Conservation (phyloP, 1,140 invertebrate species). For the Trachymyrmex septentrionalis region DNA sequence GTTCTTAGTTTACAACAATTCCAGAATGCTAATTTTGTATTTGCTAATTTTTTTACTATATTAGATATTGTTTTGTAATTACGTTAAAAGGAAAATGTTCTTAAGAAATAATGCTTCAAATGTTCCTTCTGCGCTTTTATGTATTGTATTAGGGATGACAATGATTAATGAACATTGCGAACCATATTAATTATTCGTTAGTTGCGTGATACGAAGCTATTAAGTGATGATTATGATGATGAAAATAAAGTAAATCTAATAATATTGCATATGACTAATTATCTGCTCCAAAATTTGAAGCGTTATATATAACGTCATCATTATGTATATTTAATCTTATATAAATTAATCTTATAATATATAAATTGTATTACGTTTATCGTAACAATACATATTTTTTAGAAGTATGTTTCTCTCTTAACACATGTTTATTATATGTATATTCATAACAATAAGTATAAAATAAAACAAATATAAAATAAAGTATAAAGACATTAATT, state of each 20-base stretch:
- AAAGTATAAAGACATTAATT: background rate
- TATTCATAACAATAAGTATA: background rate
- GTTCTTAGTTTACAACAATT: constrained; percentile 22
- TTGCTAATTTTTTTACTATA: background rate
- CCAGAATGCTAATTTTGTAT: constrained; percentile 1
- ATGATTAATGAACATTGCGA: constrained; percentile 25
- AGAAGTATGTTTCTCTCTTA: background rate
- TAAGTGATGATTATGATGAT: constrained; percentile 9
- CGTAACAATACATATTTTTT: background rate
- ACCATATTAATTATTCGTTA: constrained; percentile 46
- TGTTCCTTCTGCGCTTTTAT: constrained; percentile 20
- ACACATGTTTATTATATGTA: background rate
- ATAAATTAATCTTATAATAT: background rate
- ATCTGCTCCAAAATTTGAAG: background rate
- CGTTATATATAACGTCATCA: background rate
- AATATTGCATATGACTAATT: constrained; percentile 36
- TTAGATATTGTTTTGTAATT: background rate
- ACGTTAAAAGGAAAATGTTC: constrained; percentile 9
- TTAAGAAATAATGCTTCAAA: constrained; percentile 23
- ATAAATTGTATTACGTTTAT: background rate
- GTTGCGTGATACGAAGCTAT: constrained; percentile 24
- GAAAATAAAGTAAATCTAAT: constrained; percentile 33
- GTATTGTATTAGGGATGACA: constrained; percentile 24
- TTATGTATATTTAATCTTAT: background rate
- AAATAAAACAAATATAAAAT: background rate